phyloP scores from a whole-genome alignment of 2,888 invertebrate species.

The Tipula helvola region DNA sequence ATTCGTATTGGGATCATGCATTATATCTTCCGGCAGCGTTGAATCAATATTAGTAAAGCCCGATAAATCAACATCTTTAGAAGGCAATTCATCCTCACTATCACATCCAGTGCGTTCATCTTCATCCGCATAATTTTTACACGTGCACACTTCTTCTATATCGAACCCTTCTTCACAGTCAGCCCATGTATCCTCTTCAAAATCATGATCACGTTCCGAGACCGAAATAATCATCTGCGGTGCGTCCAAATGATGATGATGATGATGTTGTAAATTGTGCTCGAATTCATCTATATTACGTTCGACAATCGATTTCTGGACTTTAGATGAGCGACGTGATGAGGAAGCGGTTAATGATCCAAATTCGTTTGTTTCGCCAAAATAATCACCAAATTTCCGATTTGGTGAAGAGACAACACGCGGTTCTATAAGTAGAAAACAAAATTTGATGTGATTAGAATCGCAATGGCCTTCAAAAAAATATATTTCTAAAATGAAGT shows the following conservation, averaged over 20 bases:
- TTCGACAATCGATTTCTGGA: background rate
- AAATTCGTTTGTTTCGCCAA: background rate
- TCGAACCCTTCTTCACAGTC: conserved; percentile 35
- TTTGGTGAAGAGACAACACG: background rate
- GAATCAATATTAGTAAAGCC: conserved; percentile 26
- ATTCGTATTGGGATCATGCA: conserved; percentile 17
- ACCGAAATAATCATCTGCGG: conserved; percentile 12
- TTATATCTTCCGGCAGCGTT: conserved; percentile 25
- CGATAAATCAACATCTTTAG: conserved; percentile 27
- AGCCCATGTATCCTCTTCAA: conserved; percentile 29
- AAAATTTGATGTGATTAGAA: background rate
- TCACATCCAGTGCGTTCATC: background rate
- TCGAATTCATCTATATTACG: background rate
- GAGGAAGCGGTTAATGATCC: conserved; percentile 10
- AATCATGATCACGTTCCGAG: conserved; percentile 19
- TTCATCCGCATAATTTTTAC: conserved; percentile 24
- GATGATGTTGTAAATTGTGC: conserved; percentile 4
- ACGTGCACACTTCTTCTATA: conserved; percentile 33
- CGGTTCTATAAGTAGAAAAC: background rate
- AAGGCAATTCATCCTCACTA: conserved; percentile 19
- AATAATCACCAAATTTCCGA: background rate
- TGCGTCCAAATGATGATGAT: conserved; percentile 4
- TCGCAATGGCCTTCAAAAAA: background rate
- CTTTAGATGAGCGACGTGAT: background rate
- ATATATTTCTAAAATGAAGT: background rate